Evolutionary conservation across 2,888 invertebrate genomes (phyloP).

Genomic region (Epirrhoe tristata): DNA sequence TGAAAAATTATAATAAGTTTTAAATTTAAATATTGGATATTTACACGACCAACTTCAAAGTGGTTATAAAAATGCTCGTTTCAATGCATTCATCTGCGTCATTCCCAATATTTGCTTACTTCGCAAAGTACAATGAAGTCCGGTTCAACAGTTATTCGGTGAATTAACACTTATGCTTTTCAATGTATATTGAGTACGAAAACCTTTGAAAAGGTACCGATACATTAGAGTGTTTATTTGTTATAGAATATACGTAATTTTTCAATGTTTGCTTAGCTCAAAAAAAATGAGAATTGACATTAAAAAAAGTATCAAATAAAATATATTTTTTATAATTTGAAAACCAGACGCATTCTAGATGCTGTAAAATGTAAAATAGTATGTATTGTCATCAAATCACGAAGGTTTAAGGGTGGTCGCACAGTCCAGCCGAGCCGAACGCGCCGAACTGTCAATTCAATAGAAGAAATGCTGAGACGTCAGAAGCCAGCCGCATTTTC

Average conservation of each 20-base stretch:
- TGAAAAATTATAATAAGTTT: not conserved
- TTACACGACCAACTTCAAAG: not conserved
- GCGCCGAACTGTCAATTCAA: no score
- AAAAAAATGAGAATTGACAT: no score
- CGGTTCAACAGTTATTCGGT: slow-evolving; percentile 29
- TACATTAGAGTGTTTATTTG: not conserved
- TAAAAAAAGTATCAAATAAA: no score
- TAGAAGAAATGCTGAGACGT: no score
- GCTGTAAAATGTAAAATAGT: no score
- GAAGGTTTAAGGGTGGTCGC: no score
- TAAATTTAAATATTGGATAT: not conserved
- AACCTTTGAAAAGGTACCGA: not conserved
- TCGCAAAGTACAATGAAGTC: slow-evolving; percentile 34
- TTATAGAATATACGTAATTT: slow-evolving; percentile 6
- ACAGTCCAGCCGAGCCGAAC: no score
- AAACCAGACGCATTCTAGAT: no score
- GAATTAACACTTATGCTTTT: slow-evolving; percentile 33
- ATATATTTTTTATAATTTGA: no score
- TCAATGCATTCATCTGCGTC: slow-evolving; percentile 10
- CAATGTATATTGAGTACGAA: not conserved
- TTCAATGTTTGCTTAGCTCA: slow-evolving; percentile 11
- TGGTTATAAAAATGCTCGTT: not conserved
- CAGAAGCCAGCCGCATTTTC: no score
- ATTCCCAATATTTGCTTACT: slow-evolving; percentile 34
- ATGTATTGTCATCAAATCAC: no score